Evolutionary conservation across 1,140 invertebrate genomes (phyloP).

Genomic region (Muscidifurax raptorellus): DNA sequence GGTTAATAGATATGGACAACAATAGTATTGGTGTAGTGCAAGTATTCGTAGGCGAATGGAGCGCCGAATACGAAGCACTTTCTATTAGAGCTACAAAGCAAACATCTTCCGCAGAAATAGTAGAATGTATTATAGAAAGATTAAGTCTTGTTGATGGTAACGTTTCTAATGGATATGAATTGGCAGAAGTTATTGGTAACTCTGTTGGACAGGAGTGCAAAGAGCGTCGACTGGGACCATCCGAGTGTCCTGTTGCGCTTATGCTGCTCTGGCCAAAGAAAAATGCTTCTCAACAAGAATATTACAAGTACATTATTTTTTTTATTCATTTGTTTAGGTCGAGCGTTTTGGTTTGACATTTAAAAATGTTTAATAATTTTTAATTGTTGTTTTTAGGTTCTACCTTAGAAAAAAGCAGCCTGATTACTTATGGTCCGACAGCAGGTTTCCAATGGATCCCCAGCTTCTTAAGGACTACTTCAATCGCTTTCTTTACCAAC

Average conservation of each 20-base stretch:
- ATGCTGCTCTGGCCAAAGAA: conserved; percentile 95
- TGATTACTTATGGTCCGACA: conserved; percentile 88
- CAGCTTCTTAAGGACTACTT: conserved; percentile 93
- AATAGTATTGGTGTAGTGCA: conserved; percentile 77
- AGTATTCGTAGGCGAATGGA: conserved; percentile 93
- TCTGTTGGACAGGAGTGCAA: conserved; percentile 92
- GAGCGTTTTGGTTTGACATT: conserved; percentile 2
- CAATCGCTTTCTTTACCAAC: conserved; percentile 92
- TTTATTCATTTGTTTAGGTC: not conserved
- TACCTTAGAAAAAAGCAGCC: conserved; percentile 89
- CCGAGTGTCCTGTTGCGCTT: conserved; percentile 92
- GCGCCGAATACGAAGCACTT: conserved; percentile 91
- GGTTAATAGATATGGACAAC: conserved; percentile 73
- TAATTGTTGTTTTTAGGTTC: conserved; percentile 77
- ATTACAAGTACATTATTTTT: conserved; percentile 72
- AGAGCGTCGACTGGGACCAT: conserved; percentile 89
- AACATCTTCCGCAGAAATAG: conserved; percentile 92
- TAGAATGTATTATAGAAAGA: conserved; percentile 89
- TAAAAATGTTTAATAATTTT: not conserved
- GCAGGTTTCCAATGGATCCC: conserved; percentile 89
- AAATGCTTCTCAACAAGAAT: conserved; percentile 74
- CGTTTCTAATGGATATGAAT: conserved; percentile 85
- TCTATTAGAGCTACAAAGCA: conserved; percentile 95
- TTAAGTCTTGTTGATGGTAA: conserved; percentile 82
- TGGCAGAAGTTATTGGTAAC: conserved; percentile 93